Conservation (phyloP, 2,797 vertebrate genomes). For the Etheostoma nigrum region DNA sequence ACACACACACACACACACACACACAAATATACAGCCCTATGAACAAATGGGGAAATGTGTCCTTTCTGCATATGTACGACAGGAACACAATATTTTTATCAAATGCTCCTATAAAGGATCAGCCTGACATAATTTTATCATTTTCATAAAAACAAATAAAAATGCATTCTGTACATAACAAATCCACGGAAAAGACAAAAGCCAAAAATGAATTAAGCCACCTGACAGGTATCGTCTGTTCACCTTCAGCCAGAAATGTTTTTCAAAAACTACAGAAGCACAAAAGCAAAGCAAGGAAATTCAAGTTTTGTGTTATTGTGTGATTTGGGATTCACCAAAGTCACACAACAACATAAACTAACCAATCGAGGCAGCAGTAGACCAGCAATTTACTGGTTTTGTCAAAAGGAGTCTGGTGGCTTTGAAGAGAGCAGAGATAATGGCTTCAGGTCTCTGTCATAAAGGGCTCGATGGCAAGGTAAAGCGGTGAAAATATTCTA, state of each 20-base stretch:
- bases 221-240: background rate
- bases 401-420: too few relatives aligned
- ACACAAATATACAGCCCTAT: too few relatives aligned
- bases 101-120: background rate
- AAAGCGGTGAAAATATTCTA: too few relatives aligned
- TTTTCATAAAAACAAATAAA: background rate
- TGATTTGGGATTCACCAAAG: too few relatives aligned
- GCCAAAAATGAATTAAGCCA: background rate
- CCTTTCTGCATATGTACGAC: background rate
- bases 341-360: too few relatives aligned
- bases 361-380: too few relatives aligned
- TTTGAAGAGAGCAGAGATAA: too few relatives aligned
- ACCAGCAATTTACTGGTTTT: too few relatives aligned
- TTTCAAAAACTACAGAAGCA: background rate
- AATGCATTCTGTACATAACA: background rate
- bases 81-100: background rate
- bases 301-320: too few relatives aligned
- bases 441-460: too few relatives aligned
- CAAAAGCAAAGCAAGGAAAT: too few relatives aligned
- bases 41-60: background rate
- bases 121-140: background rate
- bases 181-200: background rate
- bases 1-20: slow-evolving; percentile 2
- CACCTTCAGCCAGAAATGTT: background rate
- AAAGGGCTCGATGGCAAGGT: too few relatives aligned